Base-by-base conservation (phyloP, 2,888 invertebrate species). In the Masnerella sp. region DNA sequence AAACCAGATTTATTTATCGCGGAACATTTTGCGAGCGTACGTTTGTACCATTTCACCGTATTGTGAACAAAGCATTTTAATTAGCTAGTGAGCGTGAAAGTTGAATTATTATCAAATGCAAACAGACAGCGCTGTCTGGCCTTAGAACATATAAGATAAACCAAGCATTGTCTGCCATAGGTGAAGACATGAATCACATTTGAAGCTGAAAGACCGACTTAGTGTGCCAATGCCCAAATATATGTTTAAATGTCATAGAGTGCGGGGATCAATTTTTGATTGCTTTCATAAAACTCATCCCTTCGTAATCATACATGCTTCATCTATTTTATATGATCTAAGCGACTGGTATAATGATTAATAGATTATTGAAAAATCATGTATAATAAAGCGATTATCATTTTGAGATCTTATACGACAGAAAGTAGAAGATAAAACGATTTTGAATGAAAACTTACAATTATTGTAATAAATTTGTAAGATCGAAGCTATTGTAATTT, bases 21-120 rank as follows among this genome's bases (percentile, higher is more conserved):
- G 18, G 18, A 72, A 47, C 49, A 58, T 56, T 62, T 74, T 64
- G 62, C 52, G 58, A 47, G 17, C 30, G 62, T 67, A 74, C 68
- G 52, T 74, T 74, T 74, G 64, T 74, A 69, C 52, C 49, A 45
- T 73, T 67, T 72, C 51, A 43, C 20, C 43, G 59, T 49, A 51
- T 42, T 59, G 47, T 56, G 56, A 73, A 65, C 54, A 67, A 61
- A 67, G 67, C 61, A 61, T 73, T 73, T 73, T 54, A 54, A 61
- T 73, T 67, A 67, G 59, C 45, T 73, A 73, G 61, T 43, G 67
- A 68, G 68, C 67, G 61, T 73, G 68, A 49, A 73, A 76, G 75
- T 79, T 78, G 77, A 81, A 80, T 80, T 80, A 83, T 82, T 81
- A 81, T 83, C 79, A 77, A 69, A 79, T 80, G 77, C 71, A 77